These are phyloP conservation scores for Aphyosemion australe DNA, from an alignment of 2,113 vertebrate species.

Conservation along the genomic window DNA sequence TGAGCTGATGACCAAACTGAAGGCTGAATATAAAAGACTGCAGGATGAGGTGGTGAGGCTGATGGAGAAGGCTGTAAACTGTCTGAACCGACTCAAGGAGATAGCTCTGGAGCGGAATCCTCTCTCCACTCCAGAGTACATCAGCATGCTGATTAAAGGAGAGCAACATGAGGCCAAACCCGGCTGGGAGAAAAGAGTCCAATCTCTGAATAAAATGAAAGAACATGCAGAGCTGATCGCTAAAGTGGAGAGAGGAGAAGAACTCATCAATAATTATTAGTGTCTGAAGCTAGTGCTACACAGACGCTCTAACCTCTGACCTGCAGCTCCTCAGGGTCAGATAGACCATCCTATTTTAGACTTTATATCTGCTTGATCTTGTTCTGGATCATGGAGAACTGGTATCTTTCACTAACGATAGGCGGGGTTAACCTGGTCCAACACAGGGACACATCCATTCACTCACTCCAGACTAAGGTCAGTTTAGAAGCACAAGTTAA, in stretches of 20 bases:
- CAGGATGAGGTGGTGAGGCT: not conserved
- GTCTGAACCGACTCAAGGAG: constrained; percentile 37
- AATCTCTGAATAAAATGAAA: constrained; percentile 6
- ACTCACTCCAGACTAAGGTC: no score
- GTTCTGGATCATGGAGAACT: no score
- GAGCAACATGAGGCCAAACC: constrained; percentile 5
- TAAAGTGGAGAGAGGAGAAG: constrained; percentile 6
- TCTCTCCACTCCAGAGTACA: constrained; percentile 51
- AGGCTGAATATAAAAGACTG: not conserved
- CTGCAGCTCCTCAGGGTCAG: no score
- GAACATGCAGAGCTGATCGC: constrained; percentile 1
- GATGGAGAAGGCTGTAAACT: not conserved
- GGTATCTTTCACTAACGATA: no score
- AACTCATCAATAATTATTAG: no score
- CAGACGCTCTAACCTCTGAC: no score
- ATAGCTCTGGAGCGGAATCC: constrained; percentile 53
- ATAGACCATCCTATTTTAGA: no score
- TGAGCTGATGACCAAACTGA: not conserved
- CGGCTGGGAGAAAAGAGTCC: constrained; percentile 26
- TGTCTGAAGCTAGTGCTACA: no score
- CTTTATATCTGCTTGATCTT: no score
- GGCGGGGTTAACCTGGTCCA: no score
- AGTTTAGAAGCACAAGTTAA: no score
- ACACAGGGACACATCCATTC: no score
- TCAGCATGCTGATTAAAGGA: constrained; percentile 44